Percentiles rank a stretch among this genome's conserved stretches.
Evolutionary conservation across 1,140 invertebrate genomes (phyloP).

Genomic region (Solenopsis invicta): DNA sequence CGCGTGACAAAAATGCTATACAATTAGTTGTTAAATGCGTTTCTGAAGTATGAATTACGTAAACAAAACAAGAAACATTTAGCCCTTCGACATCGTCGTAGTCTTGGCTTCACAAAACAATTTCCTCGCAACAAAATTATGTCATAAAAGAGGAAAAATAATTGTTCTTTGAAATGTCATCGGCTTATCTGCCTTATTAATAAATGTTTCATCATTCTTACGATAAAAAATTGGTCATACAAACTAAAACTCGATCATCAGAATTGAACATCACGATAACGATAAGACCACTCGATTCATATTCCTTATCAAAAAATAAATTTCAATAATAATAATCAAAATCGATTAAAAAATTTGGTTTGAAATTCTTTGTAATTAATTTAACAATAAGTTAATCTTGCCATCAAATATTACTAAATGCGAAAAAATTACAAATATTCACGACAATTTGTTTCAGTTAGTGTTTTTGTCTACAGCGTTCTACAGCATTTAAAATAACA

Average conservation of each 20-base stretch:
- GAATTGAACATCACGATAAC: not conserved
- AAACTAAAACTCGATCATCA: not conserved
- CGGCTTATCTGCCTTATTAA: not conserved
- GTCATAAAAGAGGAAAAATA: not conserved
- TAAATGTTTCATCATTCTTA: too few relatives aligned
- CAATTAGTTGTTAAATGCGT: not conserved
- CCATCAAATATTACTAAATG: not conserved
- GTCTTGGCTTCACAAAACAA: not conserved
- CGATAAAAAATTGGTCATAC: too few relatives aligned
- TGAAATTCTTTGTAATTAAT: not conserved
- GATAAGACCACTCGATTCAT: not conserved
- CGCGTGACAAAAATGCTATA: not conserved
- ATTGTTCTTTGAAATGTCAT: not conserved
- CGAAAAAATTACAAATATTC: not conserved
- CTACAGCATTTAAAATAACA: not conserved
- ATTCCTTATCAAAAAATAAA: not conserved
- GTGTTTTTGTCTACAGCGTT: not conserved
- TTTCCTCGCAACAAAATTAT: not conserved
- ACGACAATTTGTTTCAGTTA: not conserved
- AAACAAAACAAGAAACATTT: conserved; percentile 5
- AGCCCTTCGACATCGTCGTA: not conserved
- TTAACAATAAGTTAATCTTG: not conserved
- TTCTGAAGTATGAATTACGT: not conserved
- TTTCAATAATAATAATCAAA: not conserved
- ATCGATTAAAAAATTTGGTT: not conserved